Evolutionary conservation across 2,888 invertebrate genomes (phyloP).

Genomic region (Heliconius cydno): DNA sequence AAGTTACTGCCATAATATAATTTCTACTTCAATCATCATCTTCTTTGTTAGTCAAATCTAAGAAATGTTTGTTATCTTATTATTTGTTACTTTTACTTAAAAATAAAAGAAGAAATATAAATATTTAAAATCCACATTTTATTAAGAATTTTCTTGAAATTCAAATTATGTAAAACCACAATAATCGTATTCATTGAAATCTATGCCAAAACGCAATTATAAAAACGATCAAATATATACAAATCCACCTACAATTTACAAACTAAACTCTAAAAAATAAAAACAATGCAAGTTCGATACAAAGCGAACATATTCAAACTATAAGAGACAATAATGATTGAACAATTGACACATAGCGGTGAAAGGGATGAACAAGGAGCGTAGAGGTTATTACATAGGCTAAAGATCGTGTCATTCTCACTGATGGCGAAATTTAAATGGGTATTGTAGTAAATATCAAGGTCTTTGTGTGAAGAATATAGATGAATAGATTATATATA

Average conservation of each 20-base stretch:
- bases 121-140: too few species aligned
- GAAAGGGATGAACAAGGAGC: conserved; percentile 72
- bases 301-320: neutral
- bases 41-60: too few species aligned
- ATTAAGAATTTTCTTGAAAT: too few species aligned
- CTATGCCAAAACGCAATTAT: too few species aligned
- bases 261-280: neutral
- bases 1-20: too few species aligned
- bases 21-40: too few species aligned
- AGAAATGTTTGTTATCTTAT: too few species aligned
- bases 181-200: too few species aligned
- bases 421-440: conserved; percentile 65
- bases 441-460: conserved; percentile 44
- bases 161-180: too few species aligned
- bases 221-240: neutral
- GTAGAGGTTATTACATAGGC: conserved; percentile 57
- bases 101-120: too few species aligned
- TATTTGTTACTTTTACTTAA: too few species aligned
- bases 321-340: conserved; percentile 41
- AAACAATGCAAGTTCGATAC: neutral
- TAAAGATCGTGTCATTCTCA: conserved; percentile 80
- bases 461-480: conserved; percentile 36
- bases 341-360: conserved; percentile 76
- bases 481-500: conserved; percentile 9
- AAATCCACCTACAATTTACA: neutral